These are phyloP conservation scores for Drosophila auraria DNA, from an alignment of 1,140 invertebrate species.

Conservation along the genomic window DNA sequence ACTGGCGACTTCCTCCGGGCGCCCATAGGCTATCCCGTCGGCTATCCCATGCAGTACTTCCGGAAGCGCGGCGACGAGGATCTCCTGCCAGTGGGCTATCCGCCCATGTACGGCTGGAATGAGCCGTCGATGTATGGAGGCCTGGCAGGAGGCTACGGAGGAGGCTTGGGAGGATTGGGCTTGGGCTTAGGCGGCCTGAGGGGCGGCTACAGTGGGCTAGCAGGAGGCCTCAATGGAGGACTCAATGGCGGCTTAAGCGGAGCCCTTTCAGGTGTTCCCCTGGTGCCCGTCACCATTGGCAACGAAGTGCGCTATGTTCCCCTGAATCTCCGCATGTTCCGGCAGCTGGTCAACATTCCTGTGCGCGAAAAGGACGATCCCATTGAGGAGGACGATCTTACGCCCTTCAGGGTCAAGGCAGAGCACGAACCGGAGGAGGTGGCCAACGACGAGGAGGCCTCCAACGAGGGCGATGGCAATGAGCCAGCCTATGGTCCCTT, in stretches of 20 bases:
- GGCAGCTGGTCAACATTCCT: slow-evolving; percentile 29
- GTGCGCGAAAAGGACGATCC: slow-evolving; percentile 37
- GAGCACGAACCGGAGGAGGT: neutral
- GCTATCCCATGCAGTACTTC: slow-evolving; percentile 42
- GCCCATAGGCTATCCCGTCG: slow-evolving; percentile 10
- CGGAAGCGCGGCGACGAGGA: slow-evolving; percentile 34
- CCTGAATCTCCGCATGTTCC: slow-evolving; percentile 60
- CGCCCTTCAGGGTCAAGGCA: neutral
- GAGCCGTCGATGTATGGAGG: slow-evolving; percentile 15
- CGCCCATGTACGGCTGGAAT: slow-evolving; percentile 26
- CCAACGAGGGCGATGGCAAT: neutral
- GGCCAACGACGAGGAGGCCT: neutral
- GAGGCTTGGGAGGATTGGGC: neutral
- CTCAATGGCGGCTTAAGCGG: neutral
- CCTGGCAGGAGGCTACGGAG: neutral
- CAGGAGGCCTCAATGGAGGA: neutral
- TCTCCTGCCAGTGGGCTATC: slow-evolving; percentile 13
- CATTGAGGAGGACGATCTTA: slow-evolving; percentile 25
- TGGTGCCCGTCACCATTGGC: slow-evolving; percentile 64
- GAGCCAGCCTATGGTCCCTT: neutral
- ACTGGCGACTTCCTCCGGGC: neutral
- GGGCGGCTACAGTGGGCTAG: slow-evolving; percentile 3
- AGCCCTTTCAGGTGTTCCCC: slow-evolving; percentile 31
- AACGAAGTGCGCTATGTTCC: slow-evolving; percentile 67
- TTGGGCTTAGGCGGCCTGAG: neutral